These are phyloP conservation scores for Drosophila micromelanica DNA, from an alignment of 1,140 invertebrate genomes.

Conservation along the genomic window DNA sequence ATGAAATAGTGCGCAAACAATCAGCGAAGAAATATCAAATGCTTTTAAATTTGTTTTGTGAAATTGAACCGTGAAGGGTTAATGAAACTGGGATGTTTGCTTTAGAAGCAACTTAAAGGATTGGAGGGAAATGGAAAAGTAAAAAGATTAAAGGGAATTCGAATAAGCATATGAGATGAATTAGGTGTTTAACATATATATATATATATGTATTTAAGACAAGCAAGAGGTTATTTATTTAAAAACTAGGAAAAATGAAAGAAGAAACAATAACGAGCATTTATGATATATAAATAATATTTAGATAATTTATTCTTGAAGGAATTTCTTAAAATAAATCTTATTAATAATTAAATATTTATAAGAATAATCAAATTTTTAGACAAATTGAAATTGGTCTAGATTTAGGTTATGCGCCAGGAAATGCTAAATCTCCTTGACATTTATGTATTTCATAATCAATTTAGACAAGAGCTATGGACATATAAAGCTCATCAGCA, in stretches of 20 bases:
- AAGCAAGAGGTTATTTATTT: background rate
- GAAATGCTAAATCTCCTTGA: background rate
- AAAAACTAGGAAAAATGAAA: background rate
- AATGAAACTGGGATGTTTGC: background rate
- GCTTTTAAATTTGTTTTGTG: background rate
- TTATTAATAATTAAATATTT: background rate
- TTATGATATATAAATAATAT: no score
- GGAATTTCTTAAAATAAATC: background rate
- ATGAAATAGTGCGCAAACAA: conserved; percentile 11
- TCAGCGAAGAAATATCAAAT: background rate
- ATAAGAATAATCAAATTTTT: background rate
- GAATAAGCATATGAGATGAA: background rate
- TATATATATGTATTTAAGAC: no score
- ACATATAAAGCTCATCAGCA: conserved; percentile 8
- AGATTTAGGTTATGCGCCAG: background rate
- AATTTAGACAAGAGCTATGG: background rate
- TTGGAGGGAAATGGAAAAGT: background rate
- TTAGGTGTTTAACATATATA: background rate
- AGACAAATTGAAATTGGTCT: background rate
- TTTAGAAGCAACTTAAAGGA: background rate
- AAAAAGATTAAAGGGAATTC: background rate
- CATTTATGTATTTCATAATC: background rate
- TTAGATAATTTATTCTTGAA: no score
- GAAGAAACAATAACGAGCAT: background rate
- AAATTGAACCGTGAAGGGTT: no score